phyloP scores from a whole-genome alignment of 2,113 vertebrate species.

The Xiphorhynchus elegans region DNA sequence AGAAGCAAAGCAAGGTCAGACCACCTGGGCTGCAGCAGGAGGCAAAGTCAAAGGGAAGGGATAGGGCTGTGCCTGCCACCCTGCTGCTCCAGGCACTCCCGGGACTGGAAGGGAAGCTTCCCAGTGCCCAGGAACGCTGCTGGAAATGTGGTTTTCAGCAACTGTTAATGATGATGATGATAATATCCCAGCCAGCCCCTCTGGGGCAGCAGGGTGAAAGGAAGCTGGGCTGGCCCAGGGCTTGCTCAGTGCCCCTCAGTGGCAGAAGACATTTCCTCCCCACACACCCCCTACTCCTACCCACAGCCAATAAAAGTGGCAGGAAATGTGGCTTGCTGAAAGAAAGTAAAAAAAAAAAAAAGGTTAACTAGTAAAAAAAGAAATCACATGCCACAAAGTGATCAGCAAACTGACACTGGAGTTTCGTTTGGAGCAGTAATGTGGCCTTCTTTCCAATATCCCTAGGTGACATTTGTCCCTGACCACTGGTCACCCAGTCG shows the following conservation, averaged over 20 bases:
- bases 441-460: background rate
- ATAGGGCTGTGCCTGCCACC: background rate
- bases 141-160: background rate
- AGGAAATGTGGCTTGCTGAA: background rate
- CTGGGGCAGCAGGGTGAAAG: background rate
- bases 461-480: background rate
- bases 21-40: fast-evolving
- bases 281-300: background rate
- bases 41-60: background rate
- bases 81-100: fast-evolving
- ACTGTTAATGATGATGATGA: background rate
- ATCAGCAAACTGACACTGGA: background rate
- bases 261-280: background rate
- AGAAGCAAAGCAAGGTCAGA: background rate
- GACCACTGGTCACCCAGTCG: background rate
- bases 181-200: background rate
- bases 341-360: background rate
- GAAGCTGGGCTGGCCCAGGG: background rate
- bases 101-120: background rate
- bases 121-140: background rate
- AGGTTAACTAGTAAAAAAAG: background rate
- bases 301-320: background rate
- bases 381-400: background rate
- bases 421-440: background rate
- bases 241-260: fast-evolving